Conservation (phyloP, 2,113 vertebrate genomes). For the Prinia subflava region DNA sequence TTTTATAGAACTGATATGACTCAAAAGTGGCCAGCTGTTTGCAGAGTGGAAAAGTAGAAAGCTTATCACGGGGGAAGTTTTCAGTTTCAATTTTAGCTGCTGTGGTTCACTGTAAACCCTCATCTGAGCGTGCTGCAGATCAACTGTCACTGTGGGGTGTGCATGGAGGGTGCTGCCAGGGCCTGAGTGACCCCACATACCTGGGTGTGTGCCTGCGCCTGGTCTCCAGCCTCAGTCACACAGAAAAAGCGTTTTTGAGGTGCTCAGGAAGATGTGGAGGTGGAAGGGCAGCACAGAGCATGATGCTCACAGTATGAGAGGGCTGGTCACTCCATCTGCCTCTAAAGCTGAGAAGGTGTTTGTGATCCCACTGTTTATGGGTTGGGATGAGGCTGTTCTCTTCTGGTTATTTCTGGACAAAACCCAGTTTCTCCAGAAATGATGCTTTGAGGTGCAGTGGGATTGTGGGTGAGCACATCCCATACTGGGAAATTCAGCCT, state of each 20-base stretch:
- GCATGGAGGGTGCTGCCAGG: not conserved
- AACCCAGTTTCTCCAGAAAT: not conserved
- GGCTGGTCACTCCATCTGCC: not conserved
- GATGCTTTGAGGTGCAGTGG: not conserved
- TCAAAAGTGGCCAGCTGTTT: not conserved
- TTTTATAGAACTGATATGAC: not conserved
- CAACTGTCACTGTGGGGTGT: fast-evolving
- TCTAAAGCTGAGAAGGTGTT: not conserved
- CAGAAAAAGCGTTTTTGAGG: not conserved
- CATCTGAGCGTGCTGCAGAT: fast-evolving
- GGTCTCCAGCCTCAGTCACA: not conserved
- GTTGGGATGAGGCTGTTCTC: not conserved
- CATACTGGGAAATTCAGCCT: not conserved
- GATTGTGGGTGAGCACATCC: not conserved
- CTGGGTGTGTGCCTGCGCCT: not conserved
- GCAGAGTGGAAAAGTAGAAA: not conserved
- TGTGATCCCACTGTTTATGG: not conserved
- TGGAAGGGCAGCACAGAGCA: fast-evolving
- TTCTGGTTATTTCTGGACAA: not conserved
- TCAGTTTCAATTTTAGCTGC: not conserved
- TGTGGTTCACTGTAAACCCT: not conserved
- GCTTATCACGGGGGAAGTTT: not conserved
- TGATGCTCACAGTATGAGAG: fast-evolving
- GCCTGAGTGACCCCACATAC: not conserved
- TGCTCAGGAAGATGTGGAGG: not conserved